A percentile compares a stretch with the other conserved stretches of the same genome.
Evolutionary conservation across 2,888 invertebrate genomes (phyloP).

Genomic region (Ctena decussata): DNA sequence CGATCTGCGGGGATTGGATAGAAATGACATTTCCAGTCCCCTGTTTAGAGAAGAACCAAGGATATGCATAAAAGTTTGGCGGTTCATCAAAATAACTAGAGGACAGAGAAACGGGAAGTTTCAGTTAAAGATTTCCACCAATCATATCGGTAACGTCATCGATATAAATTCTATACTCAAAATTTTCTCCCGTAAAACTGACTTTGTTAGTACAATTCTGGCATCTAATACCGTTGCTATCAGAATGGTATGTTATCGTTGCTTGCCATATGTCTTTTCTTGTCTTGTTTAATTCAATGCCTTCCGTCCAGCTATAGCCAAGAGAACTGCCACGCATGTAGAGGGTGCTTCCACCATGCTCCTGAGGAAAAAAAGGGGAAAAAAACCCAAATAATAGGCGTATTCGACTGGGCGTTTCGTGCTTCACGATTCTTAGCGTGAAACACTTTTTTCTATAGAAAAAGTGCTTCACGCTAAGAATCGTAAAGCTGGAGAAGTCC

Average conservation of each 20-base stretch:
- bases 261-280: conserved; percentile 24
- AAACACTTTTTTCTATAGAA: too few species aligned
- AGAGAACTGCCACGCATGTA: conserved; percentile 39
- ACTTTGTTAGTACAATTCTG: background rate
- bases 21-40: conserved; percentile 6
- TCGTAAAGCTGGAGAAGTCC: too few species aligned
- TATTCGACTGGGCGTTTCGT: too few species aligned
- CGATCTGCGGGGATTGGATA: conserved; percentile 9
- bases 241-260: conserved; percentile 16
- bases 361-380: too few species aligned
- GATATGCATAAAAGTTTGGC: conserved; percentile 16
- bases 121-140: conserved; percentile 41
- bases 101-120: conserved; percentile 11
- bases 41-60: conserved; percentile 26
- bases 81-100: conserved; percentile 18
- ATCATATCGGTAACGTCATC: conserved; percentile 36
- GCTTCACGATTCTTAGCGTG: too few species aligned
- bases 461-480: too few species aligned
- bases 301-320: conserved; percentile 14
- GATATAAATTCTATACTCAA: conserved; percentile 28
- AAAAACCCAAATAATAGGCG: too few species aligned
- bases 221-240: conserved; percentile 11
- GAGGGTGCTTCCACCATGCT: background rate
- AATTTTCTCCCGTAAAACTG: background rate
- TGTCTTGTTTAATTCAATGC: conserved; percentile 16